Percentiles rank a stretch among this genome's conserved stretches.
These are phyloP conservation scores for Diadophis punctatus DNA, from an alignment of 2,113 vertebrate species.

Conservation along the genomic window DNA sequence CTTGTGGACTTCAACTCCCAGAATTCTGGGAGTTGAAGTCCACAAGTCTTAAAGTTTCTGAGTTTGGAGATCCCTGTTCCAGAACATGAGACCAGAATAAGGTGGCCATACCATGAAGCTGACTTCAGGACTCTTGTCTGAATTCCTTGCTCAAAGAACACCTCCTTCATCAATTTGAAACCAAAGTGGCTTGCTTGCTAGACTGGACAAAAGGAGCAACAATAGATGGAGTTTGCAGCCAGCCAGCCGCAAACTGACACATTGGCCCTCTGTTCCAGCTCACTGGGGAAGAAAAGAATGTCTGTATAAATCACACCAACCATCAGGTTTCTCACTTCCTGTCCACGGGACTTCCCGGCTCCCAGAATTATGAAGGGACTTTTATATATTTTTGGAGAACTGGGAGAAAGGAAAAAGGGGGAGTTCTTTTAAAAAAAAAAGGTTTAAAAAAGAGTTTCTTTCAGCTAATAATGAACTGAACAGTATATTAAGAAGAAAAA, in stretches of 20 bases:
- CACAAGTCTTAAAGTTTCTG: too few species aligned
- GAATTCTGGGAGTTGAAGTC: too few species aligned
- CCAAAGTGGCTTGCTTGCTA: accelerated
- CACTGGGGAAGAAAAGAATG: constrained; percentile 59
- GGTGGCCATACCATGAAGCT: neutral
- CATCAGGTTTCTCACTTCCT: constrained; percentile 55
- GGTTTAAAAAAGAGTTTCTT: constrained; percentile 62
- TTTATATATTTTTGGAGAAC: constrained; percentile 60
- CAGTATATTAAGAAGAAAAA: constrained; percentile 70
- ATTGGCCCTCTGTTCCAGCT: neutral
- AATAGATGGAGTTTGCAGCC: neutral
- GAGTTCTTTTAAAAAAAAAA: neutral
- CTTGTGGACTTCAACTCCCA: too few species aligned
- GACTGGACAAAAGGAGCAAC: neutral
- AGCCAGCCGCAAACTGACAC: neutral
- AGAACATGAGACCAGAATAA: neutral
- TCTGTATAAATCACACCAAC: constrained; percentile 56
- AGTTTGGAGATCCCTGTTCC: too few species aligned
- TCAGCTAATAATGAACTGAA: constrained; percentile 71
- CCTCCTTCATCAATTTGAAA: neutral
- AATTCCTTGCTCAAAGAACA: accelerated
- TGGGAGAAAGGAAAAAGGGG: neutral
- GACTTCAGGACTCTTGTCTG: neutral
- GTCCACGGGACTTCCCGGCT: constrained; percentile 52
- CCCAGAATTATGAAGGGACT: constrained; percentile 48